Evolutionary conservation across 2,113 vertebrate species (phyloP).

Genomic region (Syngnathoides biaculeatus): DNA sequence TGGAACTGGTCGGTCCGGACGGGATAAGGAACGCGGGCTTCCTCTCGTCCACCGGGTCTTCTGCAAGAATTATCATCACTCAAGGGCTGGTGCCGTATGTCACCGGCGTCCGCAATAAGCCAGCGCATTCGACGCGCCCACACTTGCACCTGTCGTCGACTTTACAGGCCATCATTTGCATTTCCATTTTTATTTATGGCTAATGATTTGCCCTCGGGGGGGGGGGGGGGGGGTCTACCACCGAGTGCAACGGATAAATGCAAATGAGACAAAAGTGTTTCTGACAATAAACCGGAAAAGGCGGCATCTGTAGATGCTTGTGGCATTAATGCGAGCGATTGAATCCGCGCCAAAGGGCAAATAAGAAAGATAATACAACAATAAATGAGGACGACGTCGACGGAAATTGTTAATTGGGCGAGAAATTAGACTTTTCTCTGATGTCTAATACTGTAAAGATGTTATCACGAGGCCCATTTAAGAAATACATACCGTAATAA

Average conservation of each 20-base stretch:
- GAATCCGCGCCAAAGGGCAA: not conserved
- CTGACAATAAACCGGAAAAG: not conserved
- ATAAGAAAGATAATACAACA: not conserved
- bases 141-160: not conserved
- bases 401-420: not conserved
- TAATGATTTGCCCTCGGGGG: constrained; percentile 13
- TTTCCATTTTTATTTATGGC: constrained; percentile 19
- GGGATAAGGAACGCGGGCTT: constrained; percentile 85
- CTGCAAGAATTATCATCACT: constrained; percentile 54
- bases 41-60: constrained; percentile 79
- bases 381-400: not conserved
- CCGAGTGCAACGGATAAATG: not conserved
- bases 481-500: not conserved
- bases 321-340: not conserved
- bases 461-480: not conserved
- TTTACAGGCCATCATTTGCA: constrained; percentile 13
- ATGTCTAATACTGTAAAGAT: not conserved
- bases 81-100: not conserved
- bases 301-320: not conserved
- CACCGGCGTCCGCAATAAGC: not conserved
- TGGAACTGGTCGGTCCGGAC: constrained; percentile 78
- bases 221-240: not conserved
- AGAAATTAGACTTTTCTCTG: not conserved
- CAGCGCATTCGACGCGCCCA: not conserved
- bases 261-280: constrained; percentile 8